A percentile compares a stretch with the other conserved stretches of the same genome.
These are phyloP conservation scores for Myotis findleyi DNA, from an alignment of 2,797 vertebrate species.

Conservation along the genomic window DNA sequence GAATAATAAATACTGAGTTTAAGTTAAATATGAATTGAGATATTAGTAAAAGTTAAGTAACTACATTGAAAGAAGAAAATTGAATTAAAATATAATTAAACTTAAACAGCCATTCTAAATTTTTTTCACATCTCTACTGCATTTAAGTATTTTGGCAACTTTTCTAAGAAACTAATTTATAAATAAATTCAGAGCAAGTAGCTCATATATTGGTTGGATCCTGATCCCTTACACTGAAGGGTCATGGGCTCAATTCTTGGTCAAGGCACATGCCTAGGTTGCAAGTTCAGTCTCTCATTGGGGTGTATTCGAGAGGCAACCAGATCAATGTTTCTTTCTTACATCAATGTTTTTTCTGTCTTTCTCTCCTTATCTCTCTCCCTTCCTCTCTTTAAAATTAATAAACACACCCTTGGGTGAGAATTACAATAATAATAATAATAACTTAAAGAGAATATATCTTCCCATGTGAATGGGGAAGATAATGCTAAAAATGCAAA, in stretches of 20 bases:
- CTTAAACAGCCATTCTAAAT: conserved; percentile 10
- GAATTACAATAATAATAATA: background rate
- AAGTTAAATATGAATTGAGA: conserved; percentile 8
- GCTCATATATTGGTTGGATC: background rate
- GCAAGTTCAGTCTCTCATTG: background rate
- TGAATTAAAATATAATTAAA: conserved; percentile 61
- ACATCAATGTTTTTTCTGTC: background rate
- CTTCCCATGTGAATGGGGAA: background rate
- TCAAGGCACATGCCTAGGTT: background rate
- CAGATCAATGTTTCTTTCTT: background rate
- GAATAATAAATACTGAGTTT: background rate
- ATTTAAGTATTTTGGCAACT: background rate
- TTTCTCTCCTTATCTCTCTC: background rate
- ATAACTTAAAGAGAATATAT: background rate
- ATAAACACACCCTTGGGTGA: background rate
- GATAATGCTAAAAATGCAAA: background rate
- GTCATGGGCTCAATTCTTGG: background rate
- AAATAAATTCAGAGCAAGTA: conserved; percentile 50
- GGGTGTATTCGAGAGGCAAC: background rate
- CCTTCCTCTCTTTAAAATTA: background rate
- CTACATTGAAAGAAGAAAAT: background rate
- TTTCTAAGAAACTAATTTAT: background rate
- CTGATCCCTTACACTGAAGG: background rate
- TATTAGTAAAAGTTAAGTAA: conserved; percentile 33
- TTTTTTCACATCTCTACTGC: background rate